A percentile compares a stretch with the other conserved stretches of the same genome.
Conservation (phyloP, 2,797 vertebrate species). For the Rhinichthys osculus region DNA sequence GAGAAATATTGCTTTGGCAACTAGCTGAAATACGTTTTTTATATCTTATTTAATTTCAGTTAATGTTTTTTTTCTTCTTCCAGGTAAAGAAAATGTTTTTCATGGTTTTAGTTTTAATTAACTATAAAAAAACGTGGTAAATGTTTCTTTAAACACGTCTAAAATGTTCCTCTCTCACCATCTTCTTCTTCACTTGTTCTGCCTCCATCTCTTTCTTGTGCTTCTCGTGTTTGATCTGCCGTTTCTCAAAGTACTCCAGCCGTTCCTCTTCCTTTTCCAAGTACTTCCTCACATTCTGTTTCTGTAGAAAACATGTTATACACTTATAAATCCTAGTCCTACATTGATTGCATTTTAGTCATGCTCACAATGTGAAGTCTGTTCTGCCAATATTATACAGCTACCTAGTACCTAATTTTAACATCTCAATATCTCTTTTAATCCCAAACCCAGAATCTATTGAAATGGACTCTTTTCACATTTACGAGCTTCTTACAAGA, state of each 20-base stretch:
- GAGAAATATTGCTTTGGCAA: neutral
- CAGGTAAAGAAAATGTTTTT: neutral
- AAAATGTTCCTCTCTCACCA: conserved; percentile 60
- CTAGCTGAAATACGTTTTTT: neutral
- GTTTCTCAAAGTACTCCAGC: conserved; percentile 76
- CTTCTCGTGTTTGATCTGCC: conserved; percentile 67
- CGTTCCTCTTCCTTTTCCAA: conserved; percentile 84
- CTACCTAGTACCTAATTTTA: too few species aligned
- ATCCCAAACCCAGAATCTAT: neutral
- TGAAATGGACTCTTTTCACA: neutral
- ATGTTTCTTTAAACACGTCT: neutral
- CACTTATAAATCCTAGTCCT: neutral
- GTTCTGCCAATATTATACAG: too few species aligned
- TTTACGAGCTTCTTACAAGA: neutral
- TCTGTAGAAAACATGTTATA: conserved; percentile 69
- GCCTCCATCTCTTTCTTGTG: conserved; percentile 69
- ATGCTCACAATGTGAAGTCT: neutral
- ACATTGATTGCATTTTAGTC: neutral
- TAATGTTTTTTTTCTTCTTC: neutral
- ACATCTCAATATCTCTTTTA: neutral
- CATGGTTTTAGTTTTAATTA: neutral
- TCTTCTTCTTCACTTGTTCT: conserved; percentile 69
- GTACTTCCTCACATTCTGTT: conserved; percentile 74
- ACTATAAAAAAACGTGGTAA: neutral
- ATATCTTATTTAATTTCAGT: neutral